Evolutionary conservation across 2,113 vertebrate genomes (phyloP).

Genomic region (Aix galericulata): DNA sequence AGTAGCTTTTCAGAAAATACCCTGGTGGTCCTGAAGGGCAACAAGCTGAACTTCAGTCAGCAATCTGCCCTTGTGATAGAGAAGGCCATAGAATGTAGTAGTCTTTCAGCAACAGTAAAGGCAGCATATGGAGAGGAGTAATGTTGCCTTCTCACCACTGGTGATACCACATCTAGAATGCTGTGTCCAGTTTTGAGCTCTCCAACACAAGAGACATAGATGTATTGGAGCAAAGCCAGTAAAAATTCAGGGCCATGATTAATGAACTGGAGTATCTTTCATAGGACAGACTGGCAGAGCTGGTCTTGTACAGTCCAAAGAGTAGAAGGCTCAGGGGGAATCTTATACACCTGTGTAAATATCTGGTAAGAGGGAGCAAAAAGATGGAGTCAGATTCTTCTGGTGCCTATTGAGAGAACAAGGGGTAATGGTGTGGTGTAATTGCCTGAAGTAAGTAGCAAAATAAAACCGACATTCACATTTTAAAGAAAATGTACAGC

Average conservation of each 20-base stretch:
- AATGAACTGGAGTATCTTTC: not conserved
- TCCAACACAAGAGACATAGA: not conserved
- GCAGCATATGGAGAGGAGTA: rapidly evolving
- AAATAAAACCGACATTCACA: too few relatives aligned
- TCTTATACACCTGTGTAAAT: not conserved
- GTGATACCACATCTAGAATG: not conserved
- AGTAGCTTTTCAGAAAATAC: not conserved
- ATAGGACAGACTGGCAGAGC: not conserved
- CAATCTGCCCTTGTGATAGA: rapidly evolving
- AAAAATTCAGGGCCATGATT: not conserved
- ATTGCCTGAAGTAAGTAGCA: too few relatives aligned
- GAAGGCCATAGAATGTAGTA: not conserved
- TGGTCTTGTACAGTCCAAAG: not conserved
- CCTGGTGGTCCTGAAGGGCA: not conserved
- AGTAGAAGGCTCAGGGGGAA: not conserved
- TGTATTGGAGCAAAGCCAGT: not conserved
- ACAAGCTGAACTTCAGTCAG: not conserved
- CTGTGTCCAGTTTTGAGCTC: not conserved
- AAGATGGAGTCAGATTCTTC: not conserved
- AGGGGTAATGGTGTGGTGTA: not conserved
- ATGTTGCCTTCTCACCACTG: not conserved
- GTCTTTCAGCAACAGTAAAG: not conserved
- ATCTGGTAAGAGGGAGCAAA: not conserved
- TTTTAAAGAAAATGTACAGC: too few relatives aligned
- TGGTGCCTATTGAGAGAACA: not conserved